These are phyloP conservation scores for Heterodera filipjevi DNA, from an alignment of 2,888 invertebrate species.

Conservation along the genomic window DNA sequence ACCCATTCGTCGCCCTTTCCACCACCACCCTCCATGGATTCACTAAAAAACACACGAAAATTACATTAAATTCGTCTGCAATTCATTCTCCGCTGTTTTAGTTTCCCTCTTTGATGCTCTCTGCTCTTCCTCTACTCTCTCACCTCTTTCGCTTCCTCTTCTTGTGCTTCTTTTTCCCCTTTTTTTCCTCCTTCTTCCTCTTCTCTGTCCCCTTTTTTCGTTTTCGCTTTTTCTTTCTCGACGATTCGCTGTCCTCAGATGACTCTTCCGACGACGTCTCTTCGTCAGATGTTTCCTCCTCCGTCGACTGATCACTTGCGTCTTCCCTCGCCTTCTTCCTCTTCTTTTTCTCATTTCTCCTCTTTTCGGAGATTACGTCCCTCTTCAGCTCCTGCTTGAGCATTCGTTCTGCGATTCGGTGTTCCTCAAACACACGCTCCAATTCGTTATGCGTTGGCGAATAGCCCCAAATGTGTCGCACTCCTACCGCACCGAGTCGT, in stretches of 20 bases:
- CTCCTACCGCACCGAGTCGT: constrained; percentile 33
- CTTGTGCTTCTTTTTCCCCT: constrained; percentile 27
- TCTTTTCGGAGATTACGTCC: constrained; percentile 28
- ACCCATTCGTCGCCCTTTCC: constrained; percentile 50
- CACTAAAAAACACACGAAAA: no score
- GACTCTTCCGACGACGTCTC: constrained; percentile 26
- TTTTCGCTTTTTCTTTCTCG: constrained; percentile 7
- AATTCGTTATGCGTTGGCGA: constrained; percentile 46
- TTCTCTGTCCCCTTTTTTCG: constrained; percentile 24
- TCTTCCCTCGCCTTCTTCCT: constrained; percentile 35
- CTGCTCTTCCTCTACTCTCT: background rate
- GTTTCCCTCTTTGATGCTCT: background rate
- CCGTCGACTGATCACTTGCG: constrained; percentile 31
- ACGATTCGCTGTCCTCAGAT: constrained; percentile 6
- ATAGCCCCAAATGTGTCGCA: constrained; percentile 40
- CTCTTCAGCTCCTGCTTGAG: constrained; percentile 31
- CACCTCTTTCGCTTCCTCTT: constrained; percentile 18
- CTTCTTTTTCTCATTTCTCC: constrained; percentile 31
- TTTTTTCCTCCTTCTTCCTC: constrained; percentile 44
- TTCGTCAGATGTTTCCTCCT: background rate
- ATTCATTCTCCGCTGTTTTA: background rate
- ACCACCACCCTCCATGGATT: background rate
- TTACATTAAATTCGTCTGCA: background rate
- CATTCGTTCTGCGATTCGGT: constrained; percentile 30
- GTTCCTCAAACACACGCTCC: constrained; percentile 42